These are phyloP conservation scores for Trichopria drosophilae DNA, from an alignment of 2,888 invertebrate genomes.

Conservation along the genomic window DNA sequence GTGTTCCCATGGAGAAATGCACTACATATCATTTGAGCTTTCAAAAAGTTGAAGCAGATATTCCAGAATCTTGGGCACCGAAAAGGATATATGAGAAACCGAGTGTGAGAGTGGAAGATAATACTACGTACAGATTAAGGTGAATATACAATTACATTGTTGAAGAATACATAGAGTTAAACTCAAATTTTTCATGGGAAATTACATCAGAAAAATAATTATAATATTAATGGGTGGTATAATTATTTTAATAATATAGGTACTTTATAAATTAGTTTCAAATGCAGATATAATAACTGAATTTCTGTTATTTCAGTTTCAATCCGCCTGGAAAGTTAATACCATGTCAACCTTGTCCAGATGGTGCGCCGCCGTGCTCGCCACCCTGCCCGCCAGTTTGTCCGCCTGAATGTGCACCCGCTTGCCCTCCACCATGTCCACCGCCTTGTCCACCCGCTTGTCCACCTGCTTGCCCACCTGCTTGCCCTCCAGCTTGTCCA, in stretches of 20 bases:
- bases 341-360: constrained; percentile 34
- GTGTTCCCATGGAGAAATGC: constrained; percentile 61
- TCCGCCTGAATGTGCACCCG: too few species aligned
- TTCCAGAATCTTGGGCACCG: constrained; percentile 59
- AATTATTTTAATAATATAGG: background rate
- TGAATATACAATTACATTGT: constrained; percentile 39
- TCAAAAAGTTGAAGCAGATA: constrained; percentile 57
- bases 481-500: too few species aligned
- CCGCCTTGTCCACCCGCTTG: too few species aligned
- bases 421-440: background rate
- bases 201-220: too few species aligned
- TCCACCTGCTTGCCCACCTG: too few species aligned
- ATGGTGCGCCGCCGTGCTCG: too few species aligned
- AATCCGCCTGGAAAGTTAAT: constrained; percentile 48
- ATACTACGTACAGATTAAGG: constrained; percentile 66
- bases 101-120: constrained; percentile 60
- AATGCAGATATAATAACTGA: background rate
- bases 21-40: constrained; percentile 64
- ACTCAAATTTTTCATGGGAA: too few species aligned
- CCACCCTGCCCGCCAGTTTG: too few species aligned
- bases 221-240: too few species aligned
- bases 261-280: background rate
- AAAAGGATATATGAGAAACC: constrained; percentile 56
- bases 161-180: too few species aligned
- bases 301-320: constrained; percentile 41